Base-by-base conservation (phyloP, 2,797 vertebrate species). In the Sandelia bainsii region DNA sequence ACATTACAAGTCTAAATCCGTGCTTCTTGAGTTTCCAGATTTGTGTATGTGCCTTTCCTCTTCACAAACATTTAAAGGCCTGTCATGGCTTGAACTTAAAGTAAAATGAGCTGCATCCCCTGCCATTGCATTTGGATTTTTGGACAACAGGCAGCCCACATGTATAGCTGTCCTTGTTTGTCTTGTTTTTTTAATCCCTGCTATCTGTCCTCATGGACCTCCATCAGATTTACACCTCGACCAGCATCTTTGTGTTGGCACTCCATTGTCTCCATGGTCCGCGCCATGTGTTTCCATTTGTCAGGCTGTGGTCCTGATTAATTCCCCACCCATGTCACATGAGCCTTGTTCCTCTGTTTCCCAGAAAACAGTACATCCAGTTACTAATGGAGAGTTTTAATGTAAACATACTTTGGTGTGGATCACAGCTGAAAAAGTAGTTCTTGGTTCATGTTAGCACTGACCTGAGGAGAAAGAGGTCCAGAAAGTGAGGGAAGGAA, bases 211-310 rank as follows among this genome's bases (percentile, higher is more conserved):
- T 80, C 62, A 13, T 69, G 46, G 29, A 63, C 59, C 62, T 69
- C 56, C 12, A 46, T 25, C 69, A 85, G 86, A 87, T 92, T 92
- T 86, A 62, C 87, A 89, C 87, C 83, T 88, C 68, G 60, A 72
- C 75, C 67, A 84, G 73, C 76, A 84, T 91, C 92, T 90, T 85
- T 81, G 51, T 57, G 25, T 75, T 86, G 90, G 85, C 90, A 72
- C 74, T 80, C 40, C 44, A 65, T 84, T 87, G 87, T 91, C 81
- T 84, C 77, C 52, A 57, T 69, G 75, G 72, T 72, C 69, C 16
- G 14, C 50, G 68, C 27, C 92, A 93, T 91, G 83, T 92, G 91
- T 93, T 91, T 88, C 89, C 82, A 87, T 89, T 91, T 77, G 90
- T 93, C 91, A 87, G 75, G 20, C 81, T 45, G 39, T 37, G 62